Base-by-base conservation (phyloP, 1,140 invertebrate species). In the Bombyx mandarina region DNA sequence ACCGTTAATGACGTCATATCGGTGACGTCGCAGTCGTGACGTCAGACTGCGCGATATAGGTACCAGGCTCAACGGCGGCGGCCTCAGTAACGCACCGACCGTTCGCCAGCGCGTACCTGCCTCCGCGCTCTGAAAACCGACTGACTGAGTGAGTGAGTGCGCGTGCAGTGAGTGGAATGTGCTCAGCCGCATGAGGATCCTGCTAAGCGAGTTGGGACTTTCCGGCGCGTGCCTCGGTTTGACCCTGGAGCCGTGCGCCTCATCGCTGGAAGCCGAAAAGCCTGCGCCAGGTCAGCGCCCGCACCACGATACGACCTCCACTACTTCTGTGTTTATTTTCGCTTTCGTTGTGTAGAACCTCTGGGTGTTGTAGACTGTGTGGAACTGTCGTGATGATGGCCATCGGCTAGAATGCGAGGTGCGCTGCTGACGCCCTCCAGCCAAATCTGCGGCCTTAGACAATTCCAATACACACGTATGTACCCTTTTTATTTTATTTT, bases 151-250 rank as follows among this genome's bases (percentile, higher is more conserved):
- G 75, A 81, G 83, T 86, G 83, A 79, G 83, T 83, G 81, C 79
- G 81, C 81, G 81, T 78, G 73, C 77, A 84, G 79, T 85, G 82
- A 84, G 81, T 86, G 83, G 77, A 80, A 86, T 86, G 83, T 86
- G 80, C 79, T 77, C 62, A 71, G 73, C 85, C 87, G 87, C 86
- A 89, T 89, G 88, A 89, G 88, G 88, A 89, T 89, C 83, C 85
- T 89, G 77, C 77, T 89, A 64, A 88, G 88, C 77, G 88, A 89
- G 66, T 75, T 89, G 76, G 88, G 88, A 79, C 84, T 89, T 62
- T 87, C 85, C 66, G 83, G 82, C 81, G 83, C 80, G 75, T 85
- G 83, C 80, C 65, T 82, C 73, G 80, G 80, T 73, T 74, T 88
- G 79, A 82, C 85, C 76, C 79, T 88, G 84, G 83, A 84, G 77